phyloP scores from a whole-genome alignment of 2,888 invertebrate species.

The Acleris holmiana region DNA sequence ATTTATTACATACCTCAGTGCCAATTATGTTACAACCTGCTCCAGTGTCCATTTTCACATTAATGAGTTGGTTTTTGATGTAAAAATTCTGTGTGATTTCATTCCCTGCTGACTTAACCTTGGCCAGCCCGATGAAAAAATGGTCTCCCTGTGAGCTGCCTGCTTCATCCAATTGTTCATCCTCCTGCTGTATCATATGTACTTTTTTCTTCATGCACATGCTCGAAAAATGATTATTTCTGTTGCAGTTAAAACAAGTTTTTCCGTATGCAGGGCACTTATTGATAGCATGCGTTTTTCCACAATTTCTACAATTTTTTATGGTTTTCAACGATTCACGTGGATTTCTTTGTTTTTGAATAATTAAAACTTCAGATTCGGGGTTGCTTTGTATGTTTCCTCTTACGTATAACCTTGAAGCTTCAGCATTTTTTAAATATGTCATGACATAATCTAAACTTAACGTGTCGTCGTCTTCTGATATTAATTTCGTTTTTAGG shows the following conservation, averaged over 20 bases:
- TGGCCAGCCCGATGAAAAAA: conserved; percentile 2
- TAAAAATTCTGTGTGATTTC: background rate
- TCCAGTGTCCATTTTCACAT: too few relatives aligned
- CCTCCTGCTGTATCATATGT: background rate
- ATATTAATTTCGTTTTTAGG: conserved; percentile 2
- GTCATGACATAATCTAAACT: conserved; percentile 4
- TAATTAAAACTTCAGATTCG: background rate
- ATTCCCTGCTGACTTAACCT: background rate
- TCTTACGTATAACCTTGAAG: too few relatives aligned
- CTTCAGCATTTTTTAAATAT: background rate
- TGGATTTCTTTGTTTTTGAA: conserved; percentile 1
- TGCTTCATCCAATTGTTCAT: conserved; percentile 2
- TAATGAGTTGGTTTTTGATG: background rate
- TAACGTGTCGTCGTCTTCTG: background rate
- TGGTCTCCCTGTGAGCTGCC: conserved; percentile 3
- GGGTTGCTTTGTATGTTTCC: too few relatives aligned
- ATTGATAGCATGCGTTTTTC: conserved; percentile 4
- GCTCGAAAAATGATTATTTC: too few relatives aligned
- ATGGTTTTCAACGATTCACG: conserved; percentile 1
- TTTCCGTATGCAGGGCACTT: conserved; percentile 4
- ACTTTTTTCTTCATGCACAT: too few relatives aligned
- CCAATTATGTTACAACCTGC: too few relatives aligned
- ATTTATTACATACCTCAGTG: too few relatives aligned
- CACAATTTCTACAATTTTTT: conserved; percentile 2
- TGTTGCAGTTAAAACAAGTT: background rate